Evolutionary conservation across 1,140 invertebrate genomes (phyloP), one percentile per base, ranked within the genome.

Genomic region (Drosophila sp.): DNA sequence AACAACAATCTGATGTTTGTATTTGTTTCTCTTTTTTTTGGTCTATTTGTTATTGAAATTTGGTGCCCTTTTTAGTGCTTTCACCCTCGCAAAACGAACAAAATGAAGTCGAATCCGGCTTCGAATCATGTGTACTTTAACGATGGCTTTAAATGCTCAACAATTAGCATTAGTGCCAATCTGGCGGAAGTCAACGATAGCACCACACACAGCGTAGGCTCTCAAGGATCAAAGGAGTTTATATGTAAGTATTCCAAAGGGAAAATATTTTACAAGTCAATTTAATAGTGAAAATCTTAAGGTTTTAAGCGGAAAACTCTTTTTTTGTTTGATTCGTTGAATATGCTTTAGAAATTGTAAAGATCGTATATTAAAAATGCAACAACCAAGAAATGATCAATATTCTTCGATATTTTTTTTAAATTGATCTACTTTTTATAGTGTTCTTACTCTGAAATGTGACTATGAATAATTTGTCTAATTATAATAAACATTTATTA

Each of bases 61-160:
- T 64, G 4, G 40, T 58, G 11, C 54, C 44, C 55, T 57, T 58
- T 8, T 58, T 8, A 50, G 7, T 38, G 30, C 41, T 32, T 60
- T 38, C 30, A 25, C 57, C 32, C 57, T 6, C 10, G 25, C 7
- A 25, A 17, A 17, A n/a, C 41, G 11, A 32, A 32, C 50, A 86
- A 69, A 62, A 91, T 91, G 82, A 91, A 91, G 60, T 63, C 78
- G 25, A 91, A 90, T 75, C 85, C 90, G 33, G 85, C 84, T 47
- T 79, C 75, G 58, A 71, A 91, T 79, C 90, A 91, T 76, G 85
- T 90, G 7, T 91, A 92, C 61, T 75, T 91, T 29, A 92, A 92
- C 65, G 89, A 92, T 50, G 89, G 77, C 35, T 80, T 91, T 55
- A 91, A 91, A 60, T 91, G 89, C 70, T 91, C 91, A 29, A 80